Base-by-base conservation (phyloP, 2,888 invertebrate species). In the Scaptomyza flava region DNA sequence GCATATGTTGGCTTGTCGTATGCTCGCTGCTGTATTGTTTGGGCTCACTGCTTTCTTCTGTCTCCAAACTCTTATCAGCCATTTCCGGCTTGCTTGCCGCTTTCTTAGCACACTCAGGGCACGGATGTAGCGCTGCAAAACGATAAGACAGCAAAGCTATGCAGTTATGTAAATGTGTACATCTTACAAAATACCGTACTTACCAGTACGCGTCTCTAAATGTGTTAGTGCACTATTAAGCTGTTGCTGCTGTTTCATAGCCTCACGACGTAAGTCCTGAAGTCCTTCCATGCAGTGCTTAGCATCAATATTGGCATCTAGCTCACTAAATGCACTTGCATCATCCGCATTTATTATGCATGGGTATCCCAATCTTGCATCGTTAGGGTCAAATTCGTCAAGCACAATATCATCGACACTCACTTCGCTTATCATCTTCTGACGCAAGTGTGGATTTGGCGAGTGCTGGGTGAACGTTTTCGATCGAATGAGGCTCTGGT, bases 381-480 rank as follows among this genome's bases (percentile, higher is more conserved):
- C 84, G 7, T 64, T 66, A 7, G 77, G 79, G 11, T 85, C 81
- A 12, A 81, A 77, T 31, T 79, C 82, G 38, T 87, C 88, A 5
- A 87, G 91, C 1, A 96, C 95, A 81, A 96, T 95, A 90, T 96
- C 96, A 87, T 96, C 96, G 74, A 96, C 92, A 86, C 96, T 96
- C 23, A 94, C 92, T 77, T 93, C 94, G 6, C 74, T 70, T 6
- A 91, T 80, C 45, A 88, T 91, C 90, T 93, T 94, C 65, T 93
- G 93, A 77, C 94, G 89, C 52, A 93, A 88, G 77, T 93, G 93
- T 1, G 93, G 92, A 75, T 93, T 94, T 9, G 95, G 94, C 58
- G 94, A 94, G 78, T 94, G 94, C 75, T 95, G 95, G 17, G 95
- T 95, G 77, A 95, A 95, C 4, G 95, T 95, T 84, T 95, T 94